Evolutionary conservation across 2,113 vertebrate genomes (phyloP).

Genomic region (Chaetodon trifascialis): DNA sequence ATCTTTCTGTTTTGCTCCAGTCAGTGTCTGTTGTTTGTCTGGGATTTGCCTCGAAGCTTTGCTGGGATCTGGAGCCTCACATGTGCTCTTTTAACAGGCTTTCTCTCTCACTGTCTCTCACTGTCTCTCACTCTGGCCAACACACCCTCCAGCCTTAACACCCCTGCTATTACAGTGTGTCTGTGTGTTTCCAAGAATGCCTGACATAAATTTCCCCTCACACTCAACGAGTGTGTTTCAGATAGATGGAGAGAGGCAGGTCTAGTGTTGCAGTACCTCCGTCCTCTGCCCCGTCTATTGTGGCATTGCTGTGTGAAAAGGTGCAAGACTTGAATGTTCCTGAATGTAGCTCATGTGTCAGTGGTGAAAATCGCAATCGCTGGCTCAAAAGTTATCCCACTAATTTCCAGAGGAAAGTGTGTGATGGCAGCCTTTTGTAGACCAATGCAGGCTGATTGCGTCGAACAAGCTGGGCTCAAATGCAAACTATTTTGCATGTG

Average conservation of each 20-base stretch:
- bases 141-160: constrained; percentile 1
- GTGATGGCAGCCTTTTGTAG: no score
- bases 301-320: no score
- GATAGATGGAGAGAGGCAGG: neutral
- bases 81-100: constrained; percentile 50
- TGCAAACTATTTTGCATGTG: constrained; percentile 34
- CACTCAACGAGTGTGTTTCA: constrained; percentile 11
- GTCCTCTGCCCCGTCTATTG: no score
- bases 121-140: constrained; percentile 9
- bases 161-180: neutral
- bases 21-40: constrained; percentile 16
- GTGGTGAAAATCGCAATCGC: no score
- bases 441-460: constrained; percentile 24
- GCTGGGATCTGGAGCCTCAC: constrained; percentile 21
- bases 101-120: constrained; percentile 30
- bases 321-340: no score
- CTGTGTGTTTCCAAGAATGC: neutral
- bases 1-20: neutral
- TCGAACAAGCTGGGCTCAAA: constrained; percentile 14
- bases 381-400: no score
- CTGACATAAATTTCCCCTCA: constrained; percentile 2
- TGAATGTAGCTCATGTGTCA: no score
- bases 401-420: no score
- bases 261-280: no score
- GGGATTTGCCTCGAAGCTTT: no score